phyloP scores from a whole-genome alignment of 2,888 invertebrate species.

The Polydrusus cervinus region DNA sequence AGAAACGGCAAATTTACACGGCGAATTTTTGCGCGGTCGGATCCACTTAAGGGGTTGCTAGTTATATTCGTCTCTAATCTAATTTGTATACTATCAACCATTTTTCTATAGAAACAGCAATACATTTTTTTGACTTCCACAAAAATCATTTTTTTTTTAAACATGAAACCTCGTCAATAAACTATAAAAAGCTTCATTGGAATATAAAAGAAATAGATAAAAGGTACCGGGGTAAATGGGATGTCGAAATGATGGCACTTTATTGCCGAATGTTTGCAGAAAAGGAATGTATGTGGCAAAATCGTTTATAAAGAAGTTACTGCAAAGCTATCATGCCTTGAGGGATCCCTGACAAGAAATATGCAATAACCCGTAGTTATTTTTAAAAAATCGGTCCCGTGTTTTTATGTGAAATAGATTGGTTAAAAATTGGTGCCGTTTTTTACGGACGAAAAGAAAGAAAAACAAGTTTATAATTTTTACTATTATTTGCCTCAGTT shows the following conservation, averaged over 20 bases:
- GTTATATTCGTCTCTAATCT: too few species aligned
- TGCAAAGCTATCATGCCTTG: not conserved
- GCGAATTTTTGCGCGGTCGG: too few species aligned
- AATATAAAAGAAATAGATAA: conserved; percentile 3
- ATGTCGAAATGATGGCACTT: conserved; percentile 3
- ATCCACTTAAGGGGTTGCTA: too few species aligned
- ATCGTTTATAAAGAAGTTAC: not conserved
- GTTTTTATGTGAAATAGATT: not conserved
- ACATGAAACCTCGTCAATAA: not conserved
- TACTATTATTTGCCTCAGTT: too few species aligned
- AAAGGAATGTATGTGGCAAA: not conserved
- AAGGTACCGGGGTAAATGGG: conserved; percentile 9
- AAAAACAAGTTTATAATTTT: too few species aligned
- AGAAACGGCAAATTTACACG: too few species aligned
- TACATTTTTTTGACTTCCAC: too few species aligned
- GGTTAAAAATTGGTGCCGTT: not conserved
- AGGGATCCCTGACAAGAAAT: not conserved
- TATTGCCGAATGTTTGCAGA: not conserved
- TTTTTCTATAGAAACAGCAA: too few species aligned
- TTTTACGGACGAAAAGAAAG: too few species aligned
- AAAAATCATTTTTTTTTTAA: too few species aligned
- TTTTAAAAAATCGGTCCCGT: not conserved
- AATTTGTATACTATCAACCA: too few species aligned
- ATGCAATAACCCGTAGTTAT: not conserved
- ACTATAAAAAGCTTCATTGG: conserved; percentile 11